Conservation (phyloP, 1,140 invertebrate genomes). For the Drosophila setifemur region DNA sequence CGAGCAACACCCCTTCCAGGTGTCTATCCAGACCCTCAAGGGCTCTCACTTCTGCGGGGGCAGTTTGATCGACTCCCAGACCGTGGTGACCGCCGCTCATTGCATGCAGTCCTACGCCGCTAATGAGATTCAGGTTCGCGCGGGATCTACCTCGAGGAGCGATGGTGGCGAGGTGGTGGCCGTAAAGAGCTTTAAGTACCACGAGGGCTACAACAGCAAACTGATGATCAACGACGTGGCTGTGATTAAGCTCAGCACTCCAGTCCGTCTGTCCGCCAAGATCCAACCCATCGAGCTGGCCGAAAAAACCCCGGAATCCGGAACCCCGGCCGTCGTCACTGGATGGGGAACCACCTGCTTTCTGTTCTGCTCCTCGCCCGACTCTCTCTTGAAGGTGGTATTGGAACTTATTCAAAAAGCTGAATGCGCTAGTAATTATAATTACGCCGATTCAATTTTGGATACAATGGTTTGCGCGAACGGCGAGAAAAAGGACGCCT, state of each 20-base stretch:
- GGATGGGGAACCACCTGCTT: conserved; percentile 73
- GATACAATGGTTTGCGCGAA: conserved; percentile 84
- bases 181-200: conserved; percentile 51
- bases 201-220: conserved; percentile 60
- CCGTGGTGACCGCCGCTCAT: conserved; percentile 85
- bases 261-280: conserved; percentile 39
- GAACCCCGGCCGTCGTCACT: conserved; percentile 56
- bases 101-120: conserved; percentile 79
- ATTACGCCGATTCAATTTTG: conserved; percentile 71
- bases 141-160: conserved; percentile 52
- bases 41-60: conserved; percentile 84
- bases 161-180: conserved; percentile 52
- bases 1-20: conserved; percentile 59
- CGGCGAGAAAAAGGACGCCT: conserved; percentile 83
- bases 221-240: conserved; percentile 83
- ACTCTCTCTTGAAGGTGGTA: conserved; percentile 22
- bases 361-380: conserved; percentile 39
- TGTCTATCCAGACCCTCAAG: conserved; percentile 52
- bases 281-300: conserved; percentile 49
- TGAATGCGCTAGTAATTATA: conserved; percentile 34
- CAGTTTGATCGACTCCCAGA: conserved; percentile 83
- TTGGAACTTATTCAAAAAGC: conserved; percentile 27
- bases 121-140: conserved; percentile 48
- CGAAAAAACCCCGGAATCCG: conserved; percentile 29
- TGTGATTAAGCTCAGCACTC: conserved; percentile 80